Evolutionary conservation across 2,888 invertebrate species (phyloP).

Genomic region (Athripsodes cinereus): DNA sequence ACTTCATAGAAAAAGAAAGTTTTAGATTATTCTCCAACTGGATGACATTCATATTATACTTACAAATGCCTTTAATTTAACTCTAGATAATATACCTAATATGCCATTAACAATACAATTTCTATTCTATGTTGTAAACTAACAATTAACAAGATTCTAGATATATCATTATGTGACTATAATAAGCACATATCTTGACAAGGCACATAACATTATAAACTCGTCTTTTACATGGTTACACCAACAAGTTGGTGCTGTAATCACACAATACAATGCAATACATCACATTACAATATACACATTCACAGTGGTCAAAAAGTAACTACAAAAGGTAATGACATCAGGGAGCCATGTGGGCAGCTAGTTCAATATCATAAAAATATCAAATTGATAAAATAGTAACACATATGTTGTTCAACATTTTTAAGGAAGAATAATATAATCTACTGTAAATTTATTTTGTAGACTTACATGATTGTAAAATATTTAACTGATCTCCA

Average conservation of each 20-base stretch:
- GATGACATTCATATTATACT: too few relatives aligned
- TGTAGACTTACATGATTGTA: too few relatives aligned
- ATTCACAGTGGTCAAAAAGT: slow-evolving; percentile 17
- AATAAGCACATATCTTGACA: slow-evolving; percentile 26
- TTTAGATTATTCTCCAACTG: too few relatives aligned
- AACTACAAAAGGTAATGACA: not conserved
- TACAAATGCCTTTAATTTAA: too few relatives aligned
- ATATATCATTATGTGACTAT: slow-evolving; percentile 7
- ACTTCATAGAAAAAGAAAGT: too few relatives aligned
- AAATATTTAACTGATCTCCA: too few relatives aligned
- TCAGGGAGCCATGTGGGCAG: too few relatives aligned
- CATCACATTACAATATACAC: slow-evolving; percentile 11
- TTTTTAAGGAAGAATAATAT: not conserved
- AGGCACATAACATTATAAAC: slow-evolving; percentile 28
- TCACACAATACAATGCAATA: slow-evolving; percentile 23
- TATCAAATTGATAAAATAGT: not conserved
- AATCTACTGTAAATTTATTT: not conserved
- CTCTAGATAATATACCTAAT: too few relatives aligned
- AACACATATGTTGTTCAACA: not conserved
- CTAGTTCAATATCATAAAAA: not conserved
- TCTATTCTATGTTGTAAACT: too few relatives aligned
- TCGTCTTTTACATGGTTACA: slow-evolving; percentile 26
- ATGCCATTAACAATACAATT: too few relatives aligned
- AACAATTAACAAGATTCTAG: too few relatives aligned
- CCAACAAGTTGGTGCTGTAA: slow-evolving; percentile 15